Evolutionary conservation across 2,113 vertebrate species (phyloP), one percentile per base, ranked within the genome.

Genomic region (Nycticebus coucang): DNA sequence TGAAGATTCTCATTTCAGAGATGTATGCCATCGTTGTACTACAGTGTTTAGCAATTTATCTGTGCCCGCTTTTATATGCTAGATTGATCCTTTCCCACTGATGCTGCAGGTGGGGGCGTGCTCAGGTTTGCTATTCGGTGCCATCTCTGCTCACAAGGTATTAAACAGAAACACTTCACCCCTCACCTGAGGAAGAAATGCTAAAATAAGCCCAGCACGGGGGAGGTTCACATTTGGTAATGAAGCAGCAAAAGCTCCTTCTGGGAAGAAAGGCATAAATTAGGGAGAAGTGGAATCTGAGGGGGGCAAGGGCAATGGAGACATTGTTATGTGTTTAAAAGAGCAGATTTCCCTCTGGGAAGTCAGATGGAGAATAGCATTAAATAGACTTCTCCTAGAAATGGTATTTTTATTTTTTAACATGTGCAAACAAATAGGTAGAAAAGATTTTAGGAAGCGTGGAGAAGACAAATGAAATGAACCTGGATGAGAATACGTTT

Each of bases 11-110:
- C 97, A 97, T 98, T 98, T 98, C 91, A 79, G 97, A 98, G 98
- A 98, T 98, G 93, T 97, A 98, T 97, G 84, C 96, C 85, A 97
- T 98, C 98, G 97, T 84, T 97, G 97, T 97, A 95, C 97, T 96
- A 98, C 95, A 94, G 96, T 97, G 93, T 97, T 98, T 97, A 98
- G 97, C 95, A 94, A 98, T 98, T 98, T 98, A 93, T 98, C 98
- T 97, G 96, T 94, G 95, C 97, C 96, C 97, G 89, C 96, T 97
- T 98, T 97, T 98, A 90, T 96, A 97, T 75, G 37, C 97, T 72
- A 91, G 97, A 98, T 97, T 98, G 98, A 98, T 98, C 97, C 95
- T 97, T 97, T 95, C 95, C 86, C 96, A 71, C 15, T 1, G 1
- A 0, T 74, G 82, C 86, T 87, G 89, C 72, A 75, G 85, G 96